Conservation (phyloP, 2,113 vertebrate species). For the Malaclemys terrapin region DNA sequence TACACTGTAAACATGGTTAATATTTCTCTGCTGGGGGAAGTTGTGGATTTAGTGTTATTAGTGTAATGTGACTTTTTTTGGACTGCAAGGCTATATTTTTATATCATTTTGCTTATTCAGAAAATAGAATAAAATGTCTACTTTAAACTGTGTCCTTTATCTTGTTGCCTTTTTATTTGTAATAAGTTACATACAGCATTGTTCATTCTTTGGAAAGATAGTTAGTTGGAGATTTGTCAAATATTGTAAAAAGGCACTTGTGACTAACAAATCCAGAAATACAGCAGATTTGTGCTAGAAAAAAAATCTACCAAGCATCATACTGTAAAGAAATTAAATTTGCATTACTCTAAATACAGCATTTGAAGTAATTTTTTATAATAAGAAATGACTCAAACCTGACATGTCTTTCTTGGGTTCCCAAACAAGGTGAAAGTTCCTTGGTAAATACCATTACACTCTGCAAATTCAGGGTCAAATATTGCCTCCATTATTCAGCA, state of each 20-base stretch:
- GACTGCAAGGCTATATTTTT: conserved; percentile 66
- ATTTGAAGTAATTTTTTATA: neutral
- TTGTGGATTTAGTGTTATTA: conserved; percentile 27
- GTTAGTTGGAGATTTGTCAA: neutral
- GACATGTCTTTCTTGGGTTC: too few relatives aligned
- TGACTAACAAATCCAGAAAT: too few relatives aligned
- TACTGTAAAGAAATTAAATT: neutral
- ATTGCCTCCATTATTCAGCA: too few relatives aligned
- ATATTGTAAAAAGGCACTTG: neutral
- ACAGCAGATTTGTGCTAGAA: too few relatives aligned
- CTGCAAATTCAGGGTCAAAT: too few relatives aligned
- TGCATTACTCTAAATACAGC: neutral
- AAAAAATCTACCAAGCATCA: neutral
- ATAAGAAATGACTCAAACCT: too few relatives aligned
- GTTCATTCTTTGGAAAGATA: conserved; percentile 34
- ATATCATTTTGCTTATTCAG: conserved; percentile 51
- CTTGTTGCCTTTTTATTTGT: conserved; percentile 68
- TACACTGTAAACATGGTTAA: conserved; percentile 39
- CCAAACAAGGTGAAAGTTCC: neutral
- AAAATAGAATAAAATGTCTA: conserved; percentile 57
- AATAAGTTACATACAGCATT: conserved; percentile 43
- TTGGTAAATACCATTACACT: neutral
- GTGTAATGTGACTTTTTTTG: conserved; percentile 49
- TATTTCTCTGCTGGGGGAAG: conserved; percentile 37
- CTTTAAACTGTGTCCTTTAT: conserved; percentile 36